Evolutionary conservation across 2,113 vertebrate genomes (phyloP).

Genomic region (Microtus pennsylvanicus): DNA sequence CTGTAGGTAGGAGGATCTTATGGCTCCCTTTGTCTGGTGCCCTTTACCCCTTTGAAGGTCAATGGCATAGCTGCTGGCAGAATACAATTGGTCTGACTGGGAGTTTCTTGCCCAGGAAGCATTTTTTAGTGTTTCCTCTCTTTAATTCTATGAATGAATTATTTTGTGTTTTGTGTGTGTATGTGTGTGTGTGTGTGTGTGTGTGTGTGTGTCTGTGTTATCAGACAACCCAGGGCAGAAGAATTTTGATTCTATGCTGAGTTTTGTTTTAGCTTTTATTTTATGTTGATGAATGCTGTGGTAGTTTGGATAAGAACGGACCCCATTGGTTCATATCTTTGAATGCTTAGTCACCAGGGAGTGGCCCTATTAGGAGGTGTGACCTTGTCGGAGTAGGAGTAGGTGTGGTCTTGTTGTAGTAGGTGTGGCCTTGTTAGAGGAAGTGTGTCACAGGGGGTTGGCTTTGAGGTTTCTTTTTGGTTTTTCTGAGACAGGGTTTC

Average conservation of each 20-base stretch:
- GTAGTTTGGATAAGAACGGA: neutral
- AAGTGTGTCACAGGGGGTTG: too few species aligned
- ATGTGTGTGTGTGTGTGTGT: neutral
- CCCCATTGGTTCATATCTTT: neutral
- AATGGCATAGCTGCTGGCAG: constrained; percentile 2
- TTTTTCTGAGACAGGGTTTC: neutral
- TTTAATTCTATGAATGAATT: constrained; percentile 18
- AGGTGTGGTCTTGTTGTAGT: neutral
- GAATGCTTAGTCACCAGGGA: neutral
- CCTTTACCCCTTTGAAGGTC: constrained; percentile 53
- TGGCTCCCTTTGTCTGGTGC: constrained; percentile 53
- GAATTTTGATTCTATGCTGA: neutral
- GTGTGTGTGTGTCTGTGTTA: neutral
- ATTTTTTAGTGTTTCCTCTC: neutral
- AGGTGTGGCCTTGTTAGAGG: neutral
- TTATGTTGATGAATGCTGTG: neutral
- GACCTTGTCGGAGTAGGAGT: neutral
- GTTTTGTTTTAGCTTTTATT: neutral
- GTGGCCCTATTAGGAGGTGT: neutral
- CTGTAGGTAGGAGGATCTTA: constrained; percentile 36
- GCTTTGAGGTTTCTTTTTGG: too few species aligned
- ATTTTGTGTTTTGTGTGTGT: neutral
- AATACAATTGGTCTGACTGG: neutral
- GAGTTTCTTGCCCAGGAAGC: neutral
- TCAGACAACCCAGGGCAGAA: neutral